These are phyloP conservation scores for Pteria penguin DNA, from an alignment of 2,888 invertebrate genomes.

Conservation along the genomic window DNA sequence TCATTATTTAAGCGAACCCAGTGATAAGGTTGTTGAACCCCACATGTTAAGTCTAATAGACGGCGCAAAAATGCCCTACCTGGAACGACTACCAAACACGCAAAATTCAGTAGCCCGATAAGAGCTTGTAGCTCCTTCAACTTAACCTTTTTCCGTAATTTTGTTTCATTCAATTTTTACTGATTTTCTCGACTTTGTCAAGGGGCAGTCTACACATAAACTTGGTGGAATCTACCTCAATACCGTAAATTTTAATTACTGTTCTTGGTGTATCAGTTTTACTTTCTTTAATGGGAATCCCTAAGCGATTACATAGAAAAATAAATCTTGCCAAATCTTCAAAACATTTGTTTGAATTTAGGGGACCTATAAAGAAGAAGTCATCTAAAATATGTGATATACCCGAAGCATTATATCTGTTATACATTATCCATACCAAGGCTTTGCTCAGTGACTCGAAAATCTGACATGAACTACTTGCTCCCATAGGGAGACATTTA, in stretches of 20 bases:
- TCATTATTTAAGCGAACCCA: slow-evolving; percentile 8
- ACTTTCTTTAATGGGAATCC: slow-evolving; percentile 4
- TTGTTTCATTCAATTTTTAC: neutral
- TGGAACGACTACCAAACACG: slow-evolving; percentile 6
- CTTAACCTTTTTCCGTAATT: neutral
- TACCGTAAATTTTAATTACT: slow-evolving; percentile 15
- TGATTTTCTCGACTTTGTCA: slow-evolving; percentile 24
- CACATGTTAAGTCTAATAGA: slow-evolving; percentile 3
- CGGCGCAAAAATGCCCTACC: slow-evolving; percentile 10
- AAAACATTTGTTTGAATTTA: slow-evolving; percentile 9
- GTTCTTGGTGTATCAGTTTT: slow-evolving; percentile 18
- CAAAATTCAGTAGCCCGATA: slow-evolving; percentile 17
- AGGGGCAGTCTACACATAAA: slow-evolving; percentile 13
- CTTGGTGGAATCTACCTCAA: slow-evolving; percentile 30
- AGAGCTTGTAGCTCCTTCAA: slow-evolving; percentile 9
- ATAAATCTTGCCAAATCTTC: slow-evolving; percentile 20
- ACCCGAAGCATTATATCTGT: slow-evolving; percentile 12
- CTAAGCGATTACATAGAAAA: slow-evolving; percentile 10
- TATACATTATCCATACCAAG: slow-evolving; percentile 40
- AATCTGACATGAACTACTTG: slow-evolving; percentile 38
- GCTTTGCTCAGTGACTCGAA: slow-evolving; percentile 39
- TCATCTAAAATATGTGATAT: slow-evolving; percentile 39
- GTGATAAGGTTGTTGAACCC: neutral
- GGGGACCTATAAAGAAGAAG: slow-evolving; percentile 35
- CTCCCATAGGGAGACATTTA: slow-evolving; percentile 44